These are phyloP conservation scores for Drosophila bunnanda DNA, from an alignment of 2,888 invertebrate genomes.

Conservation along the genomic window DNA sequence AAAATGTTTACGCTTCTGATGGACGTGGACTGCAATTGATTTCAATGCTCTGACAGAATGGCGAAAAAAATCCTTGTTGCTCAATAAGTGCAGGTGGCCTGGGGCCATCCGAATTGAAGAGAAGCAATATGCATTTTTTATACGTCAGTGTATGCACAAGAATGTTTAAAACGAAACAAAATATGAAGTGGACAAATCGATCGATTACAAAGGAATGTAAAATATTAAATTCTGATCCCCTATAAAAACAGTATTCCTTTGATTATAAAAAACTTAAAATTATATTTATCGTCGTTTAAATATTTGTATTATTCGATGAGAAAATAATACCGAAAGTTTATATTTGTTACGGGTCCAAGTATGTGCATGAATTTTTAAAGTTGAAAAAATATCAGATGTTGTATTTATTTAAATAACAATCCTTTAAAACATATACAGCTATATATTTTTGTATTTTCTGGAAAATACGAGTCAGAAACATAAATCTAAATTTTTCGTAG, in stretches of 20 bases:
- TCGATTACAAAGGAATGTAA: background rate
- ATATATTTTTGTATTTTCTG: background rate
- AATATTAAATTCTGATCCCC: background rate
- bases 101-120: slow-evolving; percentile 9
- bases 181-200: background rate
- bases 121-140: background rate
- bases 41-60: slow-evolving; percentile 55
- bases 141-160: background rate
- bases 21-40: slow-evolving; percentile 76
- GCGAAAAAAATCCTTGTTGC: slow-evolving; percentile 36
- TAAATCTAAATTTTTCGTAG: background rate
- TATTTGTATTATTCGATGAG: background rate
- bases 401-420: background rate
- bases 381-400: background rate
- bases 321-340: background rate
- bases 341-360: background rate
- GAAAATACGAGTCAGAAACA: background rate
- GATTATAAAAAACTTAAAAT: background rate
- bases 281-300: background rate
- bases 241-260: background rate
- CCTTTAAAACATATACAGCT: background rate
- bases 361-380: background rate
- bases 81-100: slow-evolving; percentile 17
- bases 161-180: background rate
- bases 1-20: slow-evolving; percentile 71